Percentiles rank a stretch among this genome's conserved stretches.
These are phyloP conservation scores for Melolontha melolontha DNA, from an alignment of 2,888 invertebrate genomes.

Conservation along the genomic window DNA sequence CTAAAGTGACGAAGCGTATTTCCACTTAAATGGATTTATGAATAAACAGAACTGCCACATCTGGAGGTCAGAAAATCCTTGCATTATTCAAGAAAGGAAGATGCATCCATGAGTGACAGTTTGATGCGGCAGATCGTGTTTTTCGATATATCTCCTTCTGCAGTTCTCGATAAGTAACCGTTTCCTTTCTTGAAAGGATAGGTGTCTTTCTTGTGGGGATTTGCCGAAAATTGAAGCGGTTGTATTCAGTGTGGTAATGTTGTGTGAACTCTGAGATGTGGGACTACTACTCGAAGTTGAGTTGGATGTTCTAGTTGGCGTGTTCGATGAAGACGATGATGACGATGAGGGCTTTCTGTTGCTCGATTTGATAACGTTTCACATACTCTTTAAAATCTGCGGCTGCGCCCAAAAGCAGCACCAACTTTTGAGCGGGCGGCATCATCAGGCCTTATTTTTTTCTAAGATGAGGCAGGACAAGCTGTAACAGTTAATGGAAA, in stretches of 20 bases:
- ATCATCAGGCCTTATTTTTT: too few species aligned
- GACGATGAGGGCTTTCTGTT: slow-evolving; percentile 48
- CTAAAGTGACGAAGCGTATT: too few species aligned
- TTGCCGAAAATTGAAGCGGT: slow-evolving; percentile 68
- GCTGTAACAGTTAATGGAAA: too few species aligned
- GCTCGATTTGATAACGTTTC: slow-evolving; percentile 67
- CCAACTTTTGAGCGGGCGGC: too few species aligned
- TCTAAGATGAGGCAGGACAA: too few species aligned
- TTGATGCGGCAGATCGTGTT: slow-evolving; percentile 72
- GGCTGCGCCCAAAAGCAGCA: slow-evolving; percentile 67
- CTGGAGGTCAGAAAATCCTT: too few species aligned
- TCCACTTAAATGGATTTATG: too few species aligned
- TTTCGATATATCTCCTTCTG: slow-evolving; percentile 81
- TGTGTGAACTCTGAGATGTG: slow-evolving; percentile 36
- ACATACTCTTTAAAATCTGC: slow-evolving; percentile 73
- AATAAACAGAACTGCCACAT: too few species aligned
- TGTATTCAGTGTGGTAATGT: slow-evolving; percentile 54
- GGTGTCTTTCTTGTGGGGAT: slow-evolving; percentile 73
- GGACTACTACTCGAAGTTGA: slow-evolving; percentile 56
- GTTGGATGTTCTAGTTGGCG: slow-evolving; percentile 46
- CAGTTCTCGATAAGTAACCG: slow-evolving; percentile 82
- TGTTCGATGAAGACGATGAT: slow-evolving; percentile 35
- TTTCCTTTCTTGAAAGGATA: slow-evolving; percentile 84
- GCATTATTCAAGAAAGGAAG: too few species aligned
- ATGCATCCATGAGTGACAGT: too few species aligned